A percentile compares a stretch with the other conserved stretches of the same genome.
These are phyloP conservation scores for Sebastes hopkinsi DNA, from an alignment of 2,797 vertebrate genomes.

Conservation along the genomic window DNA sequence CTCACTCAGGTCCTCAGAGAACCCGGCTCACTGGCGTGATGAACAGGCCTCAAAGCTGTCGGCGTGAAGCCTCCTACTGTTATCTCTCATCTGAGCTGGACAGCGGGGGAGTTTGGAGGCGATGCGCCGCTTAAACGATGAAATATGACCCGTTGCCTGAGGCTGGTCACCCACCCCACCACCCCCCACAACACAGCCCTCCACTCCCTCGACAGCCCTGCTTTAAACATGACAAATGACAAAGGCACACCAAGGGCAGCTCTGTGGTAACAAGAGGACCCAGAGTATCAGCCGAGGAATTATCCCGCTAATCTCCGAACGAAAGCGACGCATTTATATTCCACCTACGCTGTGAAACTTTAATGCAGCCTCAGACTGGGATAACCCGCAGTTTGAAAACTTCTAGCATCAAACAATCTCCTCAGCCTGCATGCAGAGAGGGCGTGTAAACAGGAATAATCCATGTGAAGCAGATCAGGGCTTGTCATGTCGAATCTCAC, in stretches of 20 bases:
- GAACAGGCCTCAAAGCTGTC: conserved; percentile 30
- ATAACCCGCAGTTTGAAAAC: conserved; percentile 16
- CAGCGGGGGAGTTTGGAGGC: conserved; percentile 27
- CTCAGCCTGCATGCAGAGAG: background rate
- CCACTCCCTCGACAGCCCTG: conserved; percentile 24
- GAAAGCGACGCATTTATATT: background rate
- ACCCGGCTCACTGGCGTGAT: background rate
- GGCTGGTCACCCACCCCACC: background rate
- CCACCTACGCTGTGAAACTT: conserved; percentile 4
- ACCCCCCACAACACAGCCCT: background rate
- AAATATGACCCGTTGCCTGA: conserved; percentile 45
- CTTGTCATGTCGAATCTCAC: conserved; percentile 28
- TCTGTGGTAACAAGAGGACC: conserved; percentile 31
- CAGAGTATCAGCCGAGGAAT: conserved; percentile 6
- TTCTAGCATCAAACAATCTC: background rate
- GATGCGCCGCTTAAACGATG: conserved; percentile 30
- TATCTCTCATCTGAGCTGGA: conserved; percentile 36
- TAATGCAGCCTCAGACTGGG: background rate
- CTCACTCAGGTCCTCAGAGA: conserved; percentile 11
- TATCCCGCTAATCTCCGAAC: conserved; percentile 25
- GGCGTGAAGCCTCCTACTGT: background rate
- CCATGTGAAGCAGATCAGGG: conserved; percentile 34
- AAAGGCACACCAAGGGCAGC: conserved; percentile 52
- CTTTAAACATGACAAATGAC: conserved; percentile 67
- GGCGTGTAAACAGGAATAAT: conserved; percentile 25